phyloP scores from a whole-genome alignment of 2,113 vertebrate species.

The Rhodinocichla rosea region DNA sequence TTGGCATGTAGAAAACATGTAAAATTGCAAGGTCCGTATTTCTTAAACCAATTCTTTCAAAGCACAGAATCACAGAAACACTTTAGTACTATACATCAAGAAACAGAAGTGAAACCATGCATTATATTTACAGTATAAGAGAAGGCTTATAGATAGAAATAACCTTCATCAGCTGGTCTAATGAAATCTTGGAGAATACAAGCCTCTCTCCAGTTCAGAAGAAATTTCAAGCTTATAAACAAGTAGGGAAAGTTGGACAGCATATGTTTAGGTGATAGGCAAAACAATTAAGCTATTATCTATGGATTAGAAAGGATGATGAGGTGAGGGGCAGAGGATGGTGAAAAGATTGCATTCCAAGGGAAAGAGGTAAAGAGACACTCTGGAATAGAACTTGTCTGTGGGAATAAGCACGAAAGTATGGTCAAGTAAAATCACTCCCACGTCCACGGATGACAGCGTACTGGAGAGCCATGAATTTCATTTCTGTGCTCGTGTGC shows the following conservation, averaged over 20 bases:
- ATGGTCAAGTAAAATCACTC: neutral
- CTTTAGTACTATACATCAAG: neutral
- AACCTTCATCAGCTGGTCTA: neutral
- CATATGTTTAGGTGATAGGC: neutral
- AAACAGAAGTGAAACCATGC: neutral
- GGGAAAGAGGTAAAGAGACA: neutral
- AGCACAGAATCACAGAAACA: neutral
- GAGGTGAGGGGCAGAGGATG: neutral
- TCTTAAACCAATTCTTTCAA: neutral
- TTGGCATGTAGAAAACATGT: neutral
- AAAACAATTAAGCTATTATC: neutral
- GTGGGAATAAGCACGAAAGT: neutral
- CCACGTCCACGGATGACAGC: neutral
- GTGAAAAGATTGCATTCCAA: neutral
- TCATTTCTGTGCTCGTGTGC: neutral
- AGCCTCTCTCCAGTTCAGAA: neutral
- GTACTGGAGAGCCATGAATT: neutral
- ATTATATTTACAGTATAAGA: neutral
- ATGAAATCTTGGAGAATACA: neutral
- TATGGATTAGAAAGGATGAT: neutral
- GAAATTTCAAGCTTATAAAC: neutral
- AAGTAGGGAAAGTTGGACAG: neutral
- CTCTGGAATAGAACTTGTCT: neutral
- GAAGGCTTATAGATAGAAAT: neutral
- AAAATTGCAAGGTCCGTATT: neutral